Evolutionary conservation across 2,797 vertebrate species (phyloP), one percentile per base, ranked within the genome.

Genomic region (Trematomus bernacchii): DNA sequence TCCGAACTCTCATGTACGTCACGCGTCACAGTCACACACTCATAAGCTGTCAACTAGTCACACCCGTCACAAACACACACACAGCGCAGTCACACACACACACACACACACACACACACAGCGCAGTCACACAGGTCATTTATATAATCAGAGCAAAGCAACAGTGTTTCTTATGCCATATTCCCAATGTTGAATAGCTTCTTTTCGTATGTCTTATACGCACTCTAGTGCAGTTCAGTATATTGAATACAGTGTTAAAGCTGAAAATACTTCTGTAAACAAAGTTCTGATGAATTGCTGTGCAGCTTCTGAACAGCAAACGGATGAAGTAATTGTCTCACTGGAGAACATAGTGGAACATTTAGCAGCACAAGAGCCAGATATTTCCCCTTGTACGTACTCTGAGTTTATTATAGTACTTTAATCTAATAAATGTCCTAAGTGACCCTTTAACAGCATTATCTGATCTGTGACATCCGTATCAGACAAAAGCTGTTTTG

Each of bases 1-100:
- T 54, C 62, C 68, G 44, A 74, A 79, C 72, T 68, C 73, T 74
- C 50, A 37, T 43, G 66, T 30, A 73, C 74, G 69, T 84, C 86
- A 87, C 7, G 37, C 19, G 14, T 48, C n/a, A n/a, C 27, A 27
- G n/a, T n/a, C 14, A 42, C 71, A 54, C 69, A 30, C 60, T 30
- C 51, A 53, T n/a, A 67, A 57, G 67, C 59, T 76, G 81, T 81
- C 85, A 60, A 12, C 75, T 65, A 44, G 67, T 79, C 73, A 48
- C 67, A 50, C 19, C 27, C 10, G 10, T 52, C 51, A 53, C 53
- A 51, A 55, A 30, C 3, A 57, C 55, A 44, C 64, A 57, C 8
- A 59, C 43, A 60, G 71, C 3, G 21, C 59, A 53, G 53, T 46
- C 59, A 61, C 62, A 66, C 37, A 42, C 23, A 23, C 23, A 3